A percentile compares a stretch with the other conserved stretches of the same genome.
These are phyloP conservation scores for Eilema sororculum DNA, from an alignment of 2,888 invertebrate species.

Conservation along the genomic window DNA sequence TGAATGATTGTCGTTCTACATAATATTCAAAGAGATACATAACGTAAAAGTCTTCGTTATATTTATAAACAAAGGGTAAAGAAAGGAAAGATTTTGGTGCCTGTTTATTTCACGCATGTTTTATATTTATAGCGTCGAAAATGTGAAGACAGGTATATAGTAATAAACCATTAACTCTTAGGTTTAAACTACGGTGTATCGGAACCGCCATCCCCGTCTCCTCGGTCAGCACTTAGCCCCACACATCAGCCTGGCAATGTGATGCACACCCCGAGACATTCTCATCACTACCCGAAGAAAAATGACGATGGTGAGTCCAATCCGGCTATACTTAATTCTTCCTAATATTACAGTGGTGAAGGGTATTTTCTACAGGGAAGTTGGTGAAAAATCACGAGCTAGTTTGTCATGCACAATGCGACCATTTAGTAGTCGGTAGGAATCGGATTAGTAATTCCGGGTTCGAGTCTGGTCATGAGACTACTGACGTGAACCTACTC, in stretches of 20 bases:
- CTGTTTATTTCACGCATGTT: background rate
- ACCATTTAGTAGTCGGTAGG: too few relatives aligned
- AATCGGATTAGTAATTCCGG: too few relatives aligned
- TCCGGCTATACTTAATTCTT: background rate
- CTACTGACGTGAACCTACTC: too few relatives aligned
- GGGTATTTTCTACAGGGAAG: too few relatives aligned
- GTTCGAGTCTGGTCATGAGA: too few relatives aligned
- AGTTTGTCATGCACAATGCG: too few relatives aligned
- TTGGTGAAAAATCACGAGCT: too few relatives aligned
- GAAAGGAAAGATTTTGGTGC: too few relatives aligned
- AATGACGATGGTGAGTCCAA: conserved; percentile 88
- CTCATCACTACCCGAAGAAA: conserved; percentile 89
- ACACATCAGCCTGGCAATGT: conserved; percentile 81
- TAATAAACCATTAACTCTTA: conserved; percentile 36
- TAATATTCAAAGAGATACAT: too few relatives aligned
- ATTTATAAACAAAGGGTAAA: too few relatives aligned
- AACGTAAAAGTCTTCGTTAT: too few relatives aligned
- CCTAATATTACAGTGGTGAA: background rate
- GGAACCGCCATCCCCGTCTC: conserved; percentile 84
- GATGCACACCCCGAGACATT: conserved; percentile 84
- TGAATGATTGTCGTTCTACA: too few relatives aligned
- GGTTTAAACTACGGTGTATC: conserved; percentile 84
- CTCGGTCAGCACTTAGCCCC: conserved; percentile 82
- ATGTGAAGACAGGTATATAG: background rate
- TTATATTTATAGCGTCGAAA: background rate